A percentile compares a stretch with the other conserved stretches of the same genome.
Evolutionary conservation across 2,797 vertebrate genomes (phyloP).

Genomic region (Echeneis naucrates): DNA sequence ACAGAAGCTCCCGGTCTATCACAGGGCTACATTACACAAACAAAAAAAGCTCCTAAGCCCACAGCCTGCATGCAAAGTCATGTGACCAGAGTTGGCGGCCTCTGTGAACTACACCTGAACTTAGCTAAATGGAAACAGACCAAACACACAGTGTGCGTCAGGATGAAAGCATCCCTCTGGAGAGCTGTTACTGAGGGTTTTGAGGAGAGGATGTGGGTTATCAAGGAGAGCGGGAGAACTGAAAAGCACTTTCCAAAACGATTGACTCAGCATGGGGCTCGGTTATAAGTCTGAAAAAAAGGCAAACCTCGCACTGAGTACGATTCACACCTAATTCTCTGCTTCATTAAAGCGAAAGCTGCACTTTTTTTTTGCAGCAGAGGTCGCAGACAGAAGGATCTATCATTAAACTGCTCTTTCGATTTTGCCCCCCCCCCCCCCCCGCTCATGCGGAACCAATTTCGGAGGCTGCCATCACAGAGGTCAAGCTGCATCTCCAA

Average conservation of each 20-base stretch:
- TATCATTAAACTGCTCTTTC: constrained; percentile 11
- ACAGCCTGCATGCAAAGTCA: constrained; percentile 68
- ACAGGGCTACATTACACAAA: constrained; percentile 65
- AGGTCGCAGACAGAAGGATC: constrained; percentile 8
- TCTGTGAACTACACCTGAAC: constrained; percentile 83
- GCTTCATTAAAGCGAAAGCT: constrained; percentile 12
- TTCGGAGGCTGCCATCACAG: constrained; percentile 3
- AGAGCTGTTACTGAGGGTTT: constrained; percentile 70
- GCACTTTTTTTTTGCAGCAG: constrained; percentile 11
- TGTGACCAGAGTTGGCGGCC: constrained; percentile 71
- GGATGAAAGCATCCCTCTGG: constrained; percentile 82
- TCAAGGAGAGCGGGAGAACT: constrained; percentile 60
- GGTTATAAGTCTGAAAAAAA: constrained; percentile 28
- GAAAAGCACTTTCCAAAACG: constrained; percentile 46
- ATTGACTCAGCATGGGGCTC: constrained; percentile 63
- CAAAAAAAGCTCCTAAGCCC: constrained; percentile 63
- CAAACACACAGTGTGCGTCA: constrained; percentile 81
- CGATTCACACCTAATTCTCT: constrained; percentile 25
- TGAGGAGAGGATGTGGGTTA: constrained; percentile 74
- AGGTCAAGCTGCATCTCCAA: neutral
- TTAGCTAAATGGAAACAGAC: constrained; percentile 83
- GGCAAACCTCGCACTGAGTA: constrained; percentile 2
- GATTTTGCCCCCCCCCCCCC: too few relatives aligned
- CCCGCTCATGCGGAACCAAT: too few relatives aligned
- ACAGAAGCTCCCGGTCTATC: constrained; percentile 60